phyloP scores from a whole-genome alignment of 37 sponge, comb jelly and placozoan species.

The Mnemiopsis leidyi region DNA sequence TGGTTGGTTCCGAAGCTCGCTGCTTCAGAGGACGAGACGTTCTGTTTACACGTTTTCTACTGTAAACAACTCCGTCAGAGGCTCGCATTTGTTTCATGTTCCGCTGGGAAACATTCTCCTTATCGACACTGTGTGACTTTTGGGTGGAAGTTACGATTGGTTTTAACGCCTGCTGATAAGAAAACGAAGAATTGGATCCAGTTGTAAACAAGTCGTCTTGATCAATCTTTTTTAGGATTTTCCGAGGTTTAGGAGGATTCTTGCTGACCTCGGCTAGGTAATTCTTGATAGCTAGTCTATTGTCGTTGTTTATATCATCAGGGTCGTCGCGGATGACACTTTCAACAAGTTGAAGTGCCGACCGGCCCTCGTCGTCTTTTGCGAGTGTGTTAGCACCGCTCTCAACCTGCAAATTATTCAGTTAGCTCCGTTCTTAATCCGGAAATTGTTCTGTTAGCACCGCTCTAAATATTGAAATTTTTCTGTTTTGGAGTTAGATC shows the following conservation, averaged over 20 bases:
- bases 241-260: constrained; percentile 1
- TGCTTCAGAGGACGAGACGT: not conserved
- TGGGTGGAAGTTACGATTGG: not conserved
- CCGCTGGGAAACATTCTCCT: not conserved
- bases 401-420: too few relatives aligned
- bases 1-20: not conserved
- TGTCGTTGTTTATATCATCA: not conserved
- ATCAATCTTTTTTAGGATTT: not conserved
- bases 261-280: constrained; percentile 21
- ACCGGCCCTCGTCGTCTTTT: constrained; percentile 24
- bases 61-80: not conserved
- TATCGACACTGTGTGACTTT: not conserved
- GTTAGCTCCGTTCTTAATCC: too few relatives aligned
- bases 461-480: too few relatives aligned
- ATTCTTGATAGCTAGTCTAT: not conserved
- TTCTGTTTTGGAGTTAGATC: too few relatives aligned
- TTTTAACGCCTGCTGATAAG: not conserved
- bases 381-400: constrained; percentile 25
- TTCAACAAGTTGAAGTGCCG: constrained; percentile 4
- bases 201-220: not conserved
- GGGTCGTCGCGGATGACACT: not conserved
- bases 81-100: not conserved
- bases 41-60: not conserved
- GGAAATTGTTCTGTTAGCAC: too few relatives aligned
- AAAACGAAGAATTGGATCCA: not conserved